A percentile compares a stretch with the other conserved stretches of the same genome.
phyloP scores from a whole-genome alignment of 2,888 invertebrate genomes.

The Tuberolachnus salignus region DNA sequence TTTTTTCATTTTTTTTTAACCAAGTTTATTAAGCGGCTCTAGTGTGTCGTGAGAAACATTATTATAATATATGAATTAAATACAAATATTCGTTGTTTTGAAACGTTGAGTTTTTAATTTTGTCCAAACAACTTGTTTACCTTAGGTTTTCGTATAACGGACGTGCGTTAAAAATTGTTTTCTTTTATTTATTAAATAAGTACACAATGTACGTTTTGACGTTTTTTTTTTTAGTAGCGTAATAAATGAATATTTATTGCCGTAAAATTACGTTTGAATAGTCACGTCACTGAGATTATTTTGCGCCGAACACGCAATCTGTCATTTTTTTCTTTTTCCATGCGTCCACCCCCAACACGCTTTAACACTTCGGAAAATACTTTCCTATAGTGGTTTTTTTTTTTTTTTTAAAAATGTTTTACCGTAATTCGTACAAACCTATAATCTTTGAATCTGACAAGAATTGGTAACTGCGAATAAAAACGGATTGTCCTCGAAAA shows the following conservation, averaged over 20 bases:
- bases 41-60: too few relatives aligned
- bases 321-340: background rate
- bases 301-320: constrained; percentile 20
- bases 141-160: too few relatives aligned
- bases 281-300: constrained; percentile 15
- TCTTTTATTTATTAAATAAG: background rate
- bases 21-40: too few relatives aligned
- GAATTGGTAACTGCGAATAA: background rate
- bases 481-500: background rate
- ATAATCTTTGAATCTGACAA: background rate
- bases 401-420: background rate
- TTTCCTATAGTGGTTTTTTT: background rate
- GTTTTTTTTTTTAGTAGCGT: constrained; percentile 27
- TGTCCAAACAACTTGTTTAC: background rate
- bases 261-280: constrained; percentile 17
- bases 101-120: too few relatives aligned
- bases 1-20: too few relatives aligned
- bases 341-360: constrained; percentile 7
- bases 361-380: constrained; percentile 20
- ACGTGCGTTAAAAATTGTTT: background rate
- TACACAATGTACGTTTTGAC: background rate
- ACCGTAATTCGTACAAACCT: background rate
- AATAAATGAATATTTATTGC: constrained; percentile 33
- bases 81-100: too few relatives aligned
- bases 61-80: too few relatives aligned